Conservation (phyloP, 1,140 invertebrate species). For the Leptinotarsa undecemlineata region DNA sequence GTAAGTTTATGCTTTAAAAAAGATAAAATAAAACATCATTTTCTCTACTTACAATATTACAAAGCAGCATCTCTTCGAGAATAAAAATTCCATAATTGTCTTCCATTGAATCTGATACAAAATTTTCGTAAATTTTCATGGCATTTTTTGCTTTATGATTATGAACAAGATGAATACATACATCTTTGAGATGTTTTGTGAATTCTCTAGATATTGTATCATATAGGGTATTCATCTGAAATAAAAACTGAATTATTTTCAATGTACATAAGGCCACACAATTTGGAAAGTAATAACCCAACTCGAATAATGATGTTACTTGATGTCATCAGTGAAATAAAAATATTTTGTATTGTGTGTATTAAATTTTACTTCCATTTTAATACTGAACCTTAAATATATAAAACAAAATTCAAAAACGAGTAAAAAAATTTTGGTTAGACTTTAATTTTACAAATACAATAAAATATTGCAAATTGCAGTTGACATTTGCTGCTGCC, state of each 20-base stretch:
- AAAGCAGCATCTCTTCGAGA: slow-evolving; percentile 45
- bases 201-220: slow-evolving; percentile 29
- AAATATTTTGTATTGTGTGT: too few relatives aligned
- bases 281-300: too few relatives aligned
- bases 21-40: slow-evolving; percentile 1
- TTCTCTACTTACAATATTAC: slow-evolving; percentile 35
- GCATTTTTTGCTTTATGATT: slow-evolving; percentile 39
- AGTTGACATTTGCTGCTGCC: too few relatives aligned
- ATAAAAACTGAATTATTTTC: not conserved
- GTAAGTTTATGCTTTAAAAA: slow-evolving; percentile 27
- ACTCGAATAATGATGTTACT: too few relatives aligned
- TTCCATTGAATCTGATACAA: slow-evolving; percentile 31
- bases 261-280: too few relatives aligned
- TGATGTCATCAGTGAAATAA: too few relatives aligned
- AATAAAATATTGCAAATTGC: too few relatives aligned
- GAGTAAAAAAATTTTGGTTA: too few relatives aligned
- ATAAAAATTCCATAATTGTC: slow-evolving; percentile 34
- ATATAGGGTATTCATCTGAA: slow-evolving; percentile 30
- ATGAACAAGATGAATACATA: slow-evolving; percentile 46
- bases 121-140: slow-evolving; percentile 39
- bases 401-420: too few relatives aligned
- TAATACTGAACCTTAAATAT: too few relatives aligned
- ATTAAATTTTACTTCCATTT: too few relatives aligned
- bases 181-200: slow-evolving; percentile 35
- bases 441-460: too few relatives aligned